Base-by-base conservation (phyloP, 1,140 invertebrate genomes). In the Contarinia nasturtii region DNA sequence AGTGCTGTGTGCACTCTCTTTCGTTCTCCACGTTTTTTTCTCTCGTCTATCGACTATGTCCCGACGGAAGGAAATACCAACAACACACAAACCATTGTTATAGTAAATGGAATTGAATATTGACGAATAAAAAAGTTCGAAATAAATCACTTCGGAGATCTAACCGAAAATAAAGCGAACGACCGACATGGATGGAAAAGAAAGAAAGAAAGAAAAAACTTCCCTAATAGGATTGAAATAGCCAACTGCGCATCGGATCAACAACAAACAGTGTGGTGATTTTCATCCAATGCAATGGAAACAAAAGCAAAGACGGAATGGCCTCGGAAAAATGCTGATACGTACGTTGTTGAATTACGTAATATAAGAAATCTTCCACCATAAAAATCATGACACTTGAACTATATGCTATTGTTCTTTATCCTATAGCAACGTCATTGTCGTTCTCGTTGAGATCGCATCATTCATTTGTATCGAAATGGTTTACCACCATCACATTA, bases 341-440 rank as follows among this genome's bases (percentile, higher is more conserved):
- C 27, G 4, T 3, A 5, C 27, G 10, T 5, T 27, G 27, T 27
- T 27, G 27, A 27, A 27, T 27, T 27, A 27, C 27, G 27, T 27
- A 27, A 27, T 27, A 27, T 27, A 27, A 43, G n/a, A 43, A 43
- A 43, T 18, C 15, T 43, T 43, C 18, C 18, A n/a, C 18, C 41
- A 43, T 43, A 43, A 43, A 43, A 43, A 43, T 43, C 41, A 43
- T 43, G 41, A 43, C 41, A 43, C 41, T 43, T 43, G 41, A 43
- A 43, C 41, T 43, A 18, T 43, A 43, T 43, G 41, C 18, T 17
- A n/a, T 27, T 27, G 27, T 27, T 27, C 27, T 27, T 27, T 27
- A 27, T 27, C 27, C 27, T n/a, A 27, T 27, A 27, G 27, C 27
- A 27, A 27, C 27, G 27, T 27, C 27, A 27, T 27, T 27, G 27